phyloP scores from a whole-genome alignment of 2,797 vertebrate genomes.

The Etheostoma nigrum region DNA sequence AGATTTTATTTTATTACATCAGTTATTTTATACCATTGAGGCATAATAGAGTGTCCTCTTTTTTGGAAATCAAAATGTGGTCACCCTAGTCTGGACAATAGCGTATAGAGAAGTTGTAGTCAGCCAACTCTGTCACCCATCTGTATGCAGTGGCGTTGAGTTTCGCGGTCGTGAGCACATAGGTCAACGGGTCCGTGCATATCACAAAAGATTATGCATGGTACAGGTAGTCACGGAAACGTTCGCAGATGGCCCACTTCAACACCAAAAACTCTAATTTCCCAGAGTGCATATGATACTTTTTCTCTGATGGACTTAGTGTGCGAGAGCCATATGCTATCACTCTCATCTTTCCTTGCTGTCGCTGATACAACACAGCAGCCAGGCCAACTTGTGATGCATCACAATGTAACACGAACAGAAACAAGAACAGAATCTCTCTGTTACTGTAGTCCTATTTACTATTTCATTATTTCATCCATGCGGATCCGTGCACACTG shows the following conservation, averaged over 20 bases:
- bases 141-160: constrained; percentile 25
- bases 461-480: no score
- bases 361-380: constrained; percentile 29
- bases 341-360: constrained; percentile 40
- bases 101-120: constrained; percentile 26
- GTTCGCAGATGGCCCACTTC: no score
- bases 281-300: constrained; percentile 4
- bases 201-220: no score
- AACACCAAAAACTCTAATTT: constrained; percentile 9
- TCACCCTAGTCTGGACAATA: neutral
- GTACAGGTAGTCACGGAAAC: no score
- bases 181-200: no score
- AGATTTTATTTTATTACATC: no score
- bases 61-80: no score
- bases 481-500: no score
- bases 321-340: constrained; percentile 32
- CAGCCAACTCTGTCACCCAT: constrained; percentile 31
- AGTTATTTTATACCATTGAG: no score
- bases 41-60: no score
- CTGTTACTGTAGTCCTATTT: no score
- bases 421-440: neutral
- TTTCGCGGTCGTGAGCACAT: constrained; percentile 20
- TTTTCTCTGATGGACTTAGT: constrained; percentile 39
- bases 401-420: constrained; percentile 37
- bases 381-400: constrained; percentile 26